Conservation (phyloP, 1,140 invertebrate species). For the Drosophila varians region DNA sequence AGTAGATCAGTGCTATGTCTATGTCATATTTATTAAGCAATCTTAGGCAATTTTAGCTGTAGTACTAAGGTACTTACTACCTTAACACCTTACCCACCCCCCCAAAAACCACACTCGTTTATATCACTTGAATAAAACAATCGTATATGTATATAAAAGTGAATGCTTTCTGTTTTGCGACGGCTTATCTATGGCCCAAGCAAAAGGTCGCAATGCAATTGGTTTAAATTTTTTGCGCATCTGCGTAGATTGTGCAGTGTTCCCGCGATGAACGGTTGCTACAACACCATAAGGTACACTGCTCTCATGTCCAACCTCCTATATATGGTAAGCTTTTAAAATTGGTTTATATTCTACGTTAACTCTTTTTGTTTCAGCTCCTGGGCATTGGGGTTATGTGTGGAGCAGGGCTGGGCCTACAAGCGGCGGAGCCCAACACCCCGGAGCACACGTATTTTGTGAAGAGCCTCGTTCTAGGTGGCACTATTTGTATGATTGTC, state of each 20-base stretch:
- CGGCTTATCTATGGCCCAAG: slow-evolving; percentile 43
- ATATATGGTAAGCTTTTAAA: slow-evolving; percentile 62
- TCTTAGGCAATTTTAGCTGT: slow-evolving; percentile 62
- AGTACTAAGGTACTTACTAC: slow-evolving; percentile 53
- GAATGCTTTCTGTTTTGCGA: slow-evolving; percentile 14
- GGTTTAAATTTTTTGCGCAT: slow-evolving; percentile 55
- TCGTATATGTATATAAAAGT: slow-evolving; percentile 17
- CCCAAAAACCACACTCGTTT: slow-evolving; percentile 21
- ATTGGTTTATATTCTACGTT: not conserved
- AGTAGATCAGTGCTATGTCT: slow-evolving; percentile 51
- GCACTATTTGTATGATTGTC: slow-evolving; percentile 72
- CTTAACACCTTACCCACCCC: slow-evolving; percentile 16
- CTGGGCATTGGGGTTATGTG: slow-evolving; percentile 66
- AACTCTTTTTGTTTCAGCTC: slow-evolving; percentile 37
- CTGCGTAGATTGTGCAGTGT: slow-evolving; percentile 38
- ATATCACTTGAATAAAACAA: slow-evolving; percentile 56
- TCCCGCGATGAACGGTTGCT: slow-evolving; percentile 69
- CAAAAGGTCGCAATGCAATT: slow-evolving; percentile 33
- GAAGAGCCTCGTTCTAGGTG: slow-evolving; percentile 68
- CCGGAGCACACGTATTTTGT: slow-evolving; percentile 77
- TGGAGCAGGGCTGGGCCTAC: slow-evolving; percentile 61
- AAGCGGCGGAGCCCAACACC: slow-evolving; percentile 65
- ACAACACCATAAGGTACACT: slow-evolving; percentile 69
- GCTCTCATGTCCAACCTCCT: slow-evolving; percentile 71
- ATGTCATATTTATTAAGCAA: slow-evolving; percentile 73